Evolutionary conservation across 2,113 vertebrate genomes (phyloP).

Genomic region (Pelmatolapia mariae): DNA sequence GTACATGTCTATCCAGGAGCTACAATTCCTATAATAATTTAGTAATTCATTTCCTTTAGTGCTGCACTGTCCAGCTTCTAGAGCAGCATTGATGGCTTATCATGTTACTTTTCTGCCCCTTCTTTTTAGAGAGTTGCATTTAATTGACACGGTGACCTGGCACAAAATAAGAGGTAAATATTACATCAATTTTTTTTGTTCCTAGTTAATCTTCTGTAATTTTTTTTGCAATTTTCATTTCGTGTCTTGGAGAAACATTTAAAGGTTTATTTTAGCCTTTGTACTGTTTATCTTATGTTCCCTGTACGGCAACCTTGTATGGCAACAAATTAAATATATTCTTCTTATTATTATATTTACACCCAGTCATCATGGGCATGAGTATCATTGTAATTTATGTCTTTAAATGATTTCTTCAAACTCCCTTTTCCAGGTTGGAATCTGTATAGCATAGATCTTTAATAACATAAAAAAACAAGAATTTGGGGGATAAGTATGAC

Average conservation of each 20-base stretch:
- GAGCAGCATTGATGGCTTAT: background rate
- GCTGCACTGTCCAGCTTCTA: background rate
- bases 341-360: fast-evolving
- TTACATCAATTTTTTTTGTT: background rate
- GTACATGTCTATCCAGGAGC: background rate
- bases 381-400: background rate
- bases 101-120: background rate
- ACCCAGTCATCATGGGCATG: background rate
- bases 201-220: background rate
- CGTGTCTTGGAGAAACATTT: background rate
- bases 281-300: background rate
- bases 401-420: background rate
- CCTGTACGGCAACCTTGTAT: background rate
- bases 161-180: constrained; percentile 86
- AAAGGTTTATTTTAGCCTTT: background rate
- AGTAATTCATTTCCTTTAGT: background rate
- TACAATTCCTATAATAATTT: background rate
- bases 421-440: background rate
- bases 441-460: background rate
- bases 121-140: constrained; percentile 81
- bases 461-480: background rate
- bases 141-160: constrained; percentile 86
- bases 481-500: background rate
- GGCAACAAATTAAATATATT: background rate
- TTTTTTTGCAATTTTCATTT: background rate